Percentiles rank a stretch among this genome's conserved stretches.
Evolutionary conservation across 2,888 invertebrate species (phyloP).

Genomic region (Fragum whitleyi): DNA sequence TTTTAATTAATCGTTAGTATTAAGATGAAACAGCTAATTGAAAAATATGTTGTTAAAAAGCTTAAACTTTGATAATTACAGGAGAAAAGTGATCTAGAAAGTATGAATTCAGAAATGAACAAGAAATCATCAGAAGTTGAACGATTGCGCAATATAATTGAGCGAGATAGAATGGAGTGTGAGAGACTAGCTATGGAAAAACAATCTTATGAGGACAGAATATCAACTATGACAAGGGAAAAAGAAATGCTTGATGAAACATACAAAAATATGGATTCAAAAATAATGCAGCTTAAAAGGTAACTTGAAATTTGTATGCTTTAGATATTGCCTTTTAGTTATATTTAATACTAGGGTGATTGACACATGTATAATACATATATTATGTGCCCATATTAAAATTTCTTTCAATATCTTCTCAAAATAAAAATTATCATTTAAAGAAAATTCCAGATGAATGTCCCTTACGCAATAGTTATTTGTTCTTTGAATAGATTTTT

Average conservation of each 20-base stretch:
- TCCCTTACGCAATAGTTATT: too few relatives aligned
- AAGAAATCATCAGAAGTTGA: slow-evolving; percentile 79
- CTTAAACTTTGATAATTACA: slow-evolving; percentile 40
- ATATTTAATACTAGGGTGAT: too few relatives aligned
- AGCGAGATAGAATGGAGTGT: slow-evolving; percentile 77
- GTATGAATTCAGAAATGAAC: slow-evolving; percentile 74
- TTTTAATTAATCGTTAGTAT: too few relatives aligned
- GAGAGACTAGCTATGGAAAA: slow-evolving; percentile 76
- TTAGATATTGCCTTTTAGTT: too few relatives aligned
- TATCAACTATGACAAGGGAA: slow-evolving; percentile 76
- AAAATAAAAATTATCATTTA: too few relatives aligned
- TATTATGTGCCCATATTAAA: too few relatives aligned
- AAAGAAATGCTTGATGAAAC: slow-evolving; percentile 78
- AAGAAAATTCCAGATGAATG: too few relatives aligned
- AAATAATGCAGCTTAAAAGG: slow-evolving; percentile 79
- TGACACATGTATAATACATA: too few relatives aligned
- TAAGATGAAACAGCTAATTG: too few relatives aligned
- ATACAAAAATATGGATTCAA: slow-evolving; percentile 77
- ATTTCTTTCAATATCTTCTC: too few relatives aligned
- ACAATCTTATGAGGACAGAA: slow-evolving; percentile 77
- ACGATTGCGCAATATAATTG: slow-evolving; percentile 73
- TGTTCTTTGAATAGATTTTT: too few relatives aligned
- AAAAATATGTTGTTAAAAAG: too few relatives aligned
- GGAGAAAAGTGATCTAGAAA: slow-evolving; percentile 80
- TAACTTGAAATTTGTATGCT: slow-evolving; percentile 41